phyloP scores from a whole-genome alignment of 2,888 invertebrate species.

The Microdon myrmicae region DNA sequence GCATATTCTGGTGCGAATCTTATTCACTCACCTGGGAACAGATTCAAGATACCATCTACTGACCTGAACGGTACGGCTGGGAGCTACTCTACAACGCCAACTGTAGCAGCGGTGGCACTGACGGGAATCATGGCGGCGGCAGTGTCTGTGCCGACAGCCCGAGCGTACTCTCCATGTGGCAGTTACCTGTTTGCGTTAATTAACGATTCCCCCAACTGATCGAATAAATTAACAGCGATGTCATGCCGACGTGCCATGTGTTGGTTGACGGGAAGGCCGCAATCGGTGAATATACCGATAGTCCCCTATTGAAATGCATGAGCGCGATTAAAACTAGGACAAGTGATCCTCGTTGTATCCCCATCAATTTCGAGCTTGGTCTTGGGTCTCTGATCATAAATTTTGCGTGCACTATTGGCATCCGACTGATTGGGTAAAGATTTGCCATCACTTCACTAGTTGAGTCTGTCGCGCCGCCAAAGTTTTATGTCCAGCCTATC shows the following conservation, averaged over 20 bases:
- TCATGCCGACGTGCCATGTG: constrained; percentile 26
- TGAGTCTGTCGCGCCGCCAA: constrained; percentile 8
- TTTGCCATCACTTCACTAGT: constrained; percentile 37
- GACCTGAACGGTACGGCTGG: neutral
- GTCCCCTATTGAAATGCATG: constrained; percentile 18
- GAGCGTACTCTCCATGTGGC: constrained; percentile 30
- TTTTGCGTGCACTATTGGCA: constrained; percentile 52
- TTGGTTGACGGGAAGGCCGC: no score
- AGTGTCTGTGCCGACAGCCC: neutral
- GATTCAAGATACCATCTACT: constrained; percentile 27
- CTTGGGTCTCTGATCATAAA: constrained; percentile 34
- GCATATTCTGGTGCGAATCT: constrained; percentile 22
- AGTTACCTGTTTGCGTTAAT: constrained; percentile 54
- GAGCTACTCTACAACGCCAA: no score
- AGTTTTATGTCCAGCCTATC: no score
- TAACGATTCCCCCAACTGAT: constrained; percentile 54
- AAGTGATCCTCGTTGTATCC: constrained; percentile 26
- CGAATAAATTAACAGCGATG: constrained; percentile 53
- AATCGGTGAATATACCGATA: no score
- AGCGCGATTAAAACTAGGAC: constrained; percentile 45
- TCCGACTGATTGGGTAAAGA: constrained; percentile 52
- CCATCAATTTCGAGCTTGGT: neutral
- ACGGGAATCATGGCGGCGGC: no score
- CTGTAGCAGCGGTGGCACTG: neutral
- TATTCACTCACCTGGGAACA: constrained; percentile 20